Conservation (phyloP, 2,113 vertebrate species). For the Anoplopoma fimbria region DNA sequence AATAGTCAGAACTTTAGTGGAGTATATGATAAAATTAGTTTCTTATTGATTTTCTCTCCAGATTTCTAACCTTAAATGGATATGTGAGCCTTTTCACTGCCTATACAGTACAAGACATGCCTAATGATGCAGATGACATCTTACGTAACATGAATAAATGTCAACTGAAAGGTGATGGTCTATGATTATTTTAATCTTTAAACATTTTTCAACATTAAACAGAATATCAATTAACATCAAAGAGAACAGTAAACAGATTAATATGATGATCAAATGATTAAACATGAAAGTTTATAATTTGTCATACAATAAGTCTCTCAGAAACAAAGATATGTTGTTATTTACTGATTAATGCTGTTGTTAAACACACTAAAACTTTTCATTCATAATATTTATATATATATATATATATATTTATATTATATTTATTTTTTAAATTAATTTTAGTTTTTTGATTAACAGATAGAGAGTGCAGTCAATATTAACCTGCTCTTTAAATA, state of each 20-base stretch:
- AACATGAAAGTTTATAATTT: background rate
- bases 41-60: constrained; percentile 15
- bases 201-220: background rate
- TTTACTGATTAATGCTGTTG: background rate
- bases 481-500: background rate
- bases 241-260: background rate
- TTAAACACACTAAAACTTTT: background rate
- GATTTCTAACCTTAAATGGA: constrained; percentile 12
- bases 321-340: background rate
- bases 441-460: too few relatives aligned
- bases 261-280: background rate
- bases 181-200: background rate
- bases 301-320: background rate
- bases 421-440: too few relatives aligned
- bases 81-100: background rate
- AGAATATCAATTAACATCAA: background rate
- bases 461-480: background rate
- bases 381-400: too few relatives aligned
- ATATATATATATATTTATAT: too few relatives aligned
- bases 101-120: background rate
- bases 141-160: background rate
- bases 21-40: constrained; percentile 18
- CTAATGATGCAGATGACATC: background rate
- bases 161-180: background rate
- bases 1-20: constrained; percentile 38